phyloP scores from a whole-genome alignment of 2,113 vertebrate species.

The Podiceps cristatus region DNA sequence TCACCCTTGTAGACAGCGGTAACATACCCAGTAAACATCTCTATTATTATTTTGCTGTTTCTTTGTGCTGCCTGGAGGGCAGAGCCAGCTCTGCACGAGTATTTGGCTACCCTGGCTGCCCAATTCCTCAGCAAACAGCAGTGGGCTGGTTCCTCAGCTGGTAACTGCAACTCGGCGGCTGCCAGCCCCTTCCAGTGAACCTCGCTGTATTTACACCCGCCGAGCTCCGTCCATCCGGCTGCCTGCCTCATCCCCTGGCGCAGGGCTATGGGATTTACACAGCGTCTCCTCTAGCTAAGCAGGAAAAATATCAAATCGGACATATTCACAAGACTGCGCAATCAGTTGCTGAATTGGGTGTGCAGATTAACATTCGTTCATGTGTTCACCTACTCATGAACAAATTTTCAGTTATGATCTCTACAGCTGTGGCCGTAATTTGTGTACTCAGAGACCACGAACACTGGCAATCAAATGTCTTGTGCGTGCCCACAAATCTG shows the following conservation, averaged over 20 bases:
- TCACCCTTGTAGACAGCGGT: not conserved
- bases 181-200: not conserved
- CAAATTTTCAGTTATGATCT: not conserved
- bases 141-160: not conserved
- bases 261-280: not conserved
- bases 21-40: not conserved
- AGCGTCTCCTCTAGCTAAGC: not conserved
- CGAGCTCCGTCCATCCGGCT: not conserved
- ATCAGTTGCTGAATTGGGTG: not conserved
- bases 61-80: conserved; percentile 27
- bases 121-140: conserved; percentile 10
- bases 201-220: not conserved
- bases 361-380: not conserved
- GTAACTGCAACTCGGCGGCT: not conserved
- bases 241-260: not conserved
- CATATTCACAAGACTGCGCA: not conserved
- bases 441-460: not conserved
- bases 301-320: not conserved
- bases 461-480: not conserved
- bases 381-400: not conserved
- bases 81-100: not conserved
- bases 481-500: not conserved
- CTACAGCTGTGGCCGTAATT: not conserved
- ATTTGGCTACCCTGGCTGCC: not conserved
- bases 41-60: not conserved